phyloP scores from a whole-genome alignment of 2,113 vertebrate genomes.

The Apistogramma diplotaenia region DNA sequence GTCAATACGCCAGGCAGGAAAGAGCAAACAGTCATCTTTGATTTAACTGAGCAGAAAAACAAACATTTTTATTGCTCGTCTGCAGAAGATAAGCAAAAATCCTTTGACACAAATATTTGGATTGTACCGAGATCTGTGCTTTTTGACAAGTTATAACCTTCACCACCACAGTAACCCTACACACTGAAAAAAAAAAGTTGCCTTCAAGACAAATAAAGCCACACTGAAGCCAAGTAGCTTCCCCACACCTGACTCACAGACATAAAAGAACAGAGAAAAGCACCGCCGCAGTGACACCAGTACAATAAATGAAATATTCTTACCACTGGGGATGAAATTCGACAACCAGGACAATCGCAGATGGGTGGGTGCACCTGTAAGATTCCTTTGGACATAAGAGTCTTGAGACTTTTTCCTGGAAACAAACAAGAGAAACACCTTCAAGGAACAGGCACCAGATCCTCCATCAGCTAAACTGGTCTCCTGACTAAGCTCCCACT shows the following conservation, averaged over 20 bases:
- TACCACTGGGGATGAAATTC: slow-evolving; percentile 99
- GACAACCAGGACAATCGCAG: slow-evolving; percentile 99
- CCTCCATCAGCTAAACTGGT: background rate
- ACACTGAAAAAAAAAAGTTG: background rate
- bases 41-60: background rate
- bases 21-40: background rate
- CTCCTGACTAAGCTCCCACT: background rate
- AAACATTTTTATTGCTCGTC: background rate
- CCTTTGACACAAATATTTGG: background rate
- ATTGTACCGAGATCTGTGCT: background rate
- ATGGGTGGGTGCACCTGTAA: slow-evolving; percentile 99
- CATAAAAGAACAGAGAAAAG: background rate
- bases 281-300: background rate
- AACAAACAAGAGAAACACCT: slow-evolving; percentile 11
- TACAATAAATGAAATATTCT: slow-evolving; percentile 63
- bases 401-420: slow-evolving; percentile 99
- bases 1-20: background rate
- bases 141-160: background rate
- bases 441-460: background rate
- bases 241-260: background rate
- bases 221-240: background rate
- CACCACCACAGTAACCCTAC: background rate
- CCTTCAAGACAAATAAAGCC: background rate
- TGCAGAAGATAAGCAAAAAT: background rate
- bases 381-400: slow-evolving; percentile 99